These are phyloP conservation scores for Sphenopsis melanotis DNA, from an alignment of 2,797 vertebrate genomes.

Conservation along the genomic window DNA sequence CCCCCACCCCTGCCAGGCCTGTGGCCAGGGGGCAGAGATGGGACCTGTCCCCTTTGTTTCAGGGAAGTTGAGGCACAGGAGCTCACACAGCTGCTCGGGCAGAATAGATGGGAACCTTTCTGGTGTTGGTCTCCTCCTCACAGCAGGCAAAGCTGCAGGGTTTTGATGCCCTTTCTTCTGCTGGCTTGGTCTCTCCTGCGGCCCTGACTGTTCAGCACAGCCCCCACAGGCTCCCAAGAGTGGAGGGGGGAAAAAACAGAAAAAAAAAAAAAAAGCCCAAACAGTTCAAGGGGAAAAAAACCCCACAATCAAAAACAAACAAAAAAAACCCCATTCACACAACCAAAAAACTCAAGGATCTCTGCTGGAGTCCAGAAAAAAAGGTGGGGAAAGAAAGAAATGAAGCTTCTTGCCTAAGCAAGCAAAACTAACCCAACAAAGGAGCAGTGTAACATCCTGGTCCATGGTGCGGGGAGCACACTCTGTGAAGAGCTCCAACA, in stretches of 20 bases:
- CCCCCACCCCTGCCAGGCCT: too few species aligned
- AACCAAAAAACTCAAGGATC: not conserved
- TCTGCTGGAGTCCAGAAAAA: not conserved
- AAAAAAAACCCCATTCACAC: not conserved
- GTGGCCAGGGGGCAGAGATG: not conserved
- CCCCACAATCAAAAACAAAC: accelerated
- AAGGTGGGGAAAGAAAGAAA: not conserved
- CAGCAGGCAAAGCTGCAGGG: not conserved
- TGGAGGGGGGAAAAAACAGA: too few species aligned
- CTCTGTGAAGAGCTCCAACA: accelerated
- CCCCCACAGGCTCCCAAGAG: not conserved
- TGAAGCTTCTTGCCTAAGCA: not conserved
- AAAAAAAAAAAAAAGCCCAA: too few species aligned
- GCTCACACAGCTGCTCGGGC: accelerated
- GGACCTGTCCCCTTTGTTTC: not conserved
- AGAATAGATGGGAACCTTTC: not conserved
- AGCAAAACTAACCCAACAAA: not conserved
- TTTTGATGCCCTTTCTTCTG: not conserved
- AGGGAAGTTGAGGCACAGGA: not conserved
- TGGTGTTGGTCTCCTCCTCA: not conserved
- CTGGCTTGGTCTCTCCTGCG: not conserved
- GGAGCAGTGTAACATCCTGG: accelerated
- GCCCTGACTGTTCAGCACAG: accelerated
- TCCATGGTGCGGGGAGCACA: accelerated
- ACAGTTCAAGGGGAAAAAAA: not conserved